These are phyloP conservation scores for Athene cunicularia DNA, from an alignment of 2,113 vertebrate genomes.

Conservation along the genomic window DNA sequence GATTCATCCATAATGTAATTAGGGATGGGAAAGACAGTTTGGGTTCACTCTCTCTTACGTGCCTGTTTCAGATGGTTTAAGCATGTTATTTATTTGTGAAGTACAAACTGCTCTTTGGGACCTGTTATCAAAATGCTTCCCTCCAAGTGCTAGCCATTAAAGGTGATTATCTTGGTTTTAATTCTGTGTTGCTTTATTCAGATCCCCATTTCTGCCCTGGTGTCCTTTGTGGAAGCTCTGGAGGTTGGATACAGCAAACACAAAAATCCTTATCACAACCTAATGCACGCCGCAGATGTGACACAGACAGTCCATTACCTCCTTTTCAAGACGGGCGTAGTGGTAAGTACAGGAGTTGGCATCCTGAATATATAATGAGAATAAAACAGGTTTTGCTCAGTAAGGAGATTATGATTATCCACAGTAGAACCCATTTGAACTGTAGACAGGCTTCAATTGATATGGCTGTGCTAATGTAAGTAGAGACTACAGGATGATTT, in stretches of 20 bases:
- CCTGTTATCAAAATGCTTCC: not conserved
- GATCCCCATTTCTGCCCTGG: constrained; percentile 96
- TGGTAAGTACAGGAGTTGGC: constrained; percentile 79
- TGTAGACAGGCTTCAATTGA: not conserved
- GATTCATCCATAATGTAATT: not conserved
- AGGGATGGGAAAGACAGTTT: not conserved
- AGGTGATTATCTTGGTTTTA: not conserved
- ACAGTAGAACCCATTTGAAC: not conserved
- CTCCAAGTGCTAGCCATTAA: not conserved
- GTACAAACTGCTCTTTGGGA: not conserved
- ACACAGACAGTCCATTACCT: constrained; percentile 97
- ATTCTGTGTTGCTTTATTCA: constrained; percentile 62
- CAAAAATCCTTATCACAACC: constrained; percentile 98
- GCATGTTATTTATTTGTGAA: not conserved
- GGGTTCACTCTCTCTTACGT: not conserved
- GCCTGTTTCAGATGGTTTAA: not conserved
- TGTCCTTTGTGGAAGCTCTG: constrained; percentile 96
- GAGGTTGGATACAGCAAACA: constrained; percentile 98
- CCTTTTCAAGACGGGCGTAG: constrained; percentile 93
- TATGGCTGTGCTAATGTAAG: not conserved
- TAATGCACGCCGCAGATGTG: constrained; percentile 95
- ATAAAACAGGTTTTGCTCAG: not conserved
- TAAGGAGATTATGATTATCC: not conserved
- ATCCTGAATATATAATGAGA: not conserved
- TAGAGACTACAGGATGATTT: not conserved